A percentile compares a stretch with the other conserved stretches of the same genome.
These are phyloP conservation scores for Telmatochromis sp. DNA, from an alignment of 2,113 vertebrate genomes.

Conservation along the genomic window DNA sequence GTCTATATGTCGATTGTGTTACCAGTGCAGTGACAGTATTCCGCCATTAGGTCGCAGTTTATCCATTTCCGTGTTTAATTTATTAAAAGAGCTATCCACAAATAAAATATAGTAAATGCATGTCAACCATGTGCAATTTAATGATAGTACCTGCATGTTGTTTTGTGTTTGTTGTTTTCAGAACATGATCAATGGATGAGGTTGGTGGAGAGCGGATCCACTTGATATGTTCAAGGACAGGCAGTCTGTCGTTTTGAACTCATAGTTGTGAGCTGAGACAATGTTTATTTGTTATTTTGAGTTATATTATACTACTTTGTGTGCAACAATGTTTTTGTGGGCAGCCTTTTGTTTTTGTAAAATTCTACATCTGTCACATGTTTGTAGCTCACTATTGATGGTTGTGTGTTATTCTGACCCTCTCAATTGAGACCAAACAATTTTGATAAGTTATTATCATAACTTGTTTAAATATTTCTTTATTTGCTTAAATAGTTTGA, in stretches of 20 bases:
- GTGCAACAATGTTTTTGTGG: not conserved
- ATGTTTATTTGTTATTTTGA: not conserved
- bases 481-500: not conserved
- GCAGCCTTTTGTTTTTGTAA: not conserved
- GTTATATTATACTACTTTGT: not conserved
- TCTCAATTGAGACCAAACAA: not conserved
- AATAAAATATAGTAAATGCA: not conserved
- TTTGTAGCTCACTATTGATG: not conserved
- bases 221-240: not conserved
- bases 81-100: not conserved
- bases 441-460: not conserved
- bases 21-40: no score
- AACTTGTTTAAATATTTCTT: not conserved
- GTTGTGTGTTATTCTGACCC: accelerated
- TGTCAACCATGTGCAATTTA: no score
- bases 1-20: not conserved
- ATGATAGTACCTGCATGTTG: no score
- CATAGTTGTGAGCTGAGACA: not conserved
- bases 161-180: no score
- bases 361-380: not conserved
- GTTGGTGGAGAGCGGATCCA: not conserved
- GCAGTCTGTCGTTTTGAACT: accelerated
- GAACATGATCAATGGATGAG: no score
- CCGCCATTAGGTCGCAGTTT: not conserved
- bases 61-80: not conserved